A percentile compares a stretch with the other conserved stretches of the same genome.
These are phyloP conservation scores for Folsomia candida DNA, from an alignment of 2,888 invertebrate genomes.

Conservation along the genomic window DNA sequence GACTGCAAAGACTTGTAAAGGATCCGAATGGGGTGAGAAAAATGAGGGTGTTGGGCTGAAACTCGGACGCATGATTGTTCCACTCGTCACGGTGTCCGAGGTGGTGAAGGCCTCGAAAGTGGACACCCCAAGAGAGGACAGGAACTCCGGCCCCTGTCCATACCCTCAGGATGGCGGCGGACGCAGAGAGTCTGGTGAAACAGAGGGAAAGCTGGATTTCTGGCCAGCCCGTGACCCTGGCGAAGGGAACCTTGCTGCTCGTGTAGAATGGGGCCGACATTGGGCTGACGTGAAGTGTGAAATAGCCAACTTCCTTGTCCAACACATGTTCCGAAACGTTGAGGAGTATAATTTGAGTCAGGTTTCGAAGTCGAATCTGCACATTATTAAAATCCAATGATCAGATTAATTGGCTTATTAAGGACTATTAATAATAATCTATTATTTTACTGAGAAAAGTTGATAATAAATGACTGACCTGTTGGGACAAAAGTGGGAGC, in stretches of 20 bases:
- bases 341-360: conserved; percentile 70
- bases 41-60: conserved; percentile 68
- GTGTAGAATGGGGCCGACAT: conserved; percentile 82
- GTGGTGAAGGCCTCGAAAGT: conserved; percentile 77
- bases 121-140: conserved; percentile 78
- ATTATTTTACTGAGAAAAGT: not conserved
- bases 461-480: conserved; percentile 59
- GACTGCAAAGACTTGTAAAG: conserved; percentile 60
- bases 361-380: conserved; percentile 63
- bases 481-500: conserved; percentile 79
- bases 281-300: conserved; percentile 74
- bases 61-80: conserved; percentile 58
- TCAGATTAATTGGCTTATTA: conserved; percentile 54
- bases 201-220: not conserved
- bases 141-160: conserved; percentile 53
- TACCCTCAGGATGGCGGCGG: conserved; percentile 55
- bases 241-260: conserved; percentile 64
- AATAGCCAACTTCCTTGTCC: conserved; percentile 54
- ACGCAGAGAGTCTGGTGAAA: not conserved
- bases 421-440: conserved; percentile 59
- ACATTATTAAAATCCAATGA: conserved; percentile 1
- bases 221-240: not conserved
- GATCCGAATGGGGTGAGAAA: conserved; percentile 85
- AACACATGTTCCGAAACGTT: conserved; percentile 56
- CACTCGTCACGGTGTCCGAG: conserved; percentile 54